Evolutionary conservation across 2,797 vertebrate genomes (phyloP), one percentile per base, ranked within the genome.

Genomic region (Glyptemys insculpta): DNA sequence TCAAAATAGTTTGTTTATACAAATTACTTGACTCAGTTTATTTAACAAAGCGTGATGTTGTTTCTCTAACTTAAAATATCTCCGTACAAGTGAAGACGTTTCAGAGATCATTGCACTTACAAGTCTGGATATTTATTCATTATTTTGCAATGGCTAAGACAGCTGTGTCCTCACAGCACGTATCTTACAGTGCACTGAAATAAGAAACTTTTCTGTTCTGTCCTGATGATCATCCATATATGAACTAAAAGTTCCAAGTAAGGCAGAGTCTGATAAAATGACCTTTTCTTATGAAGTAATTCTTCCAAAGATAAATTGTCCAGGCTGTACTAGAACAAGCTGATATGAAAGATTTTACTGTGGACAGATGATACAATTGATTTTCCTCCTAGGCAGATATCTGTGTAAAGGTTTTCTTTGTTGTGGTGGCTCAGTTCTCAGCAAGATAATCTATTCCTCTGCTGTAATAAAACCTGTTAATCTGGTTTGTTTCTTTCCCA

Each of bases 271-370:
- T 89, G 53, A 85, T 29, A 25, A 62, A 5, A 81, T 91, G 12
- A 93, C 7, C 50, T 93, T 94, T 90, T 54, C 79, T 59, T 87
- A 56, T 31, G 79, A 95, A 91, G 16, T 52, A 56, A 56, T 68
- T 79, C 29, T 90, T 94, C 86, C 37, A 91, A 96, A 96, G 52
- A 78, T 84, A 7, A 92, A 68, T 57, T 14, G 89, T 12, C 29
- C 25, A 31, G 68, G 25, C 31, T 53, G 1, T 41, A 29, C 27
- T 16, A 31, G 34, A 92, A 91, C 11, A 95, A 81, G 8, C 4
- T 79, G 87, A 50, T 44, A 59, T n/a, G 52, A 79, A 88, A 81
- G 34, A 59, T 89, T 93, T 87, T 79, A 72, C 82, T 86, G 8
- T 49, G 88, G 41, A 80, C 27, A 92, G 12, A 41, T 74, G 78